A percentile compares a stretch with the other conserved stretches of the same genome.
phyloP scores from a whole-genome alignment of 2,797 vertebrate genomes.

The Prionace glauca region DNA sequence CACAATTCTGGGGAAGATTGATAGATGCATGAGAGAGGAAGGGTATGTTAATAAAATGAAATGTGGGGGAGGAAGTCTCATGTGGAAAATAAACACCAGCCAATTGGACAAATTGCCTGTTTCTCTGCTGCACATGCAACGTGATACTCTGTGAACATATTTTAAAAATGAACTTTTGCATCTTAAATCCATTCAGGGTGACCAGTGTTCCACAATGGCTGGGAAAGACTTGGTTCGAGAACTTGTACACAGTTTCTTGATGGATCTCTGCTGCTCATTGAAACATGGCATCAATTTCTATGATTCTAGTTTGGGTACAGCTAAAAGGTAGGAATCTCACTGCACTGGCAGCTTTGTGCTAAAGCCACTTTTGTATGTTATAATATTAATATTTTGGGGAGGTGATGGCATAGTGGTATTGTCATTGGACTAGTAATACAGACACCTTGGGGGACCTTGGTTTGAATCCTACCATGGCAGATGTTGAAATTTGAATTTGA shows the following conservation, averaged over 20 bases:
- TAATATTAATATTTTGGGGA: neutral
- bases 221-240: slow-evolving; percentile 65
- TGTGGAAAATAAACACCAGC: neutral
- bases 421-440: no score
- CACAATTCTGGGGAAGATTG: neutral
- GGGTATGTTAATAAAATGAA: neutral
- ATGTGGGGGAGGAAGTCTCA: neutral
- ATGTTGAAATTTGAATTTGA: no score
- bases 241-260: slow-evolving; percentile 77
- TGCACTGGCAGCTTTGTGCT: neutral
- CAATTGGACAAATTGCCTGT: neutral
- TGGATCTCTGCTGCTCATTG: slow-evolving; percentile 84
- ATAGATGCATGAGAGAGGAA: no score
- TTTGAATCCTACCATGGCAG: no score
- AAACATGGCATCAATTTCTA: slow-evolving; percentile 89
- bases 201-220: slow-evolving; percentile 53
- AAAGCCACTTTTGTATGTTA: neutral
- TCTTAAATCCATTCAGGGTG: slow-evolving; percentile 41
- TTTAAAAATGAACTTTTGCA: neutral
- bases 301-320: slow-evolving; percentile 79
- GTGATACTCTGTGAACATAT: neutral
- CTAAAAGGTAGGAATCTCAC: slow-evolving; percentile 62
- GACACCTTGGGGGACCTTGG: no score
- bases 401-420: no score
- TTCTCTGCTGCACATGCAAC: neutral